Evolutionary conservation across 2,888 invertebrate species (phyloP).

Genomic region (Thelaira solivaga): DNA sequence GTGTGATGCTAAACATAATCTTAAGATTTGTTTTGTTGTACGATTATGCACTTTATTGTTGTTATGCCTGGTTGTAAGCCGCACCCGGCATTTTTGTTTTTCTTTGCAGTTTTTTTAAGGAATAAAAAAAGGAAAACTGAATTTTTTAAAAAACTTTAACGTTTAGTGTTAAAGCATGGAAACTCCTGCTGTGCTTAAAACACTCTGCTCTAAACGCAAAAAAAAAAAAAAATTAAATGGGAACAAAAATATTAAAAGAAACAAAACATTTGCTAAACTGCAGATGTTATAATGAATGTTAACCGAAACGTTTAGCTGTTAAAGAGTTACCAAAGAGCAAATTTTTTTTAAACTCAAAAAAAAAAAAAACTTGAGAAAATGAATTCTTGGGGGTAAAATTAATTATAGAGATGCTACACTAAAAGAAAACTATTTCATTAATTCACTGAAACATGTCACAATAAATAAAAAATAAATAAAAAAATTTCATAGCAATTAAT

Average conservation of each 20-base stretch:
- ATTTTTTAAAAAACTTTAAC: conserved; percentile 35
- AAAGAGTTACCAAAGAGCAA: conserved; percentile 18
- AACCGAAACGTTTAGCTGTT: conserved; percentile 24
- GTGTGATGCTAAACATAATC: conserved; percentile 59
- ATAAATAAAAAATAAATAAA: too few relatives aligned
- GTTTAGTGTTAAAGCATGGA: conserved; percentile 63
- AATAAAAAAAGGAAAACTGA: conserved; percentile 5
- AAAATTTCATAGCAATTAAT: too few relatives aligned
- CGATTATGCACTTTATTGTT: conserved; percentile 19
- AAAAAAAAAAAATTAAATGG: conserved; percentile 49
- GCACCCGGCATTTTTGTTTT: conserved; percentile 55
- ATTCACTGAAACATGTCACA: too few relatives aligned
- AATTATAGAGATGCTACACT: too few relatives aligned
- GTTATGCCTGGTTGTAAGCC: conserved; percentile 38
- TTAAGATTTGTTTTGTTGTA: conserved; percentile 43
- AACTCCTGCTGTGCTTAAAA: conserved; percentile 65
- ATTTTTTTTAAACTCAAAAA: too few relatives aligned
- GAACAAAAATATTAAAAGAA: conserved; percentile 23
- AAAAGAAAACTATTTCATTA: too few relatives aligned
- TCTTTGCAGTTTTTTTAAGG: conserved; percentile 9
- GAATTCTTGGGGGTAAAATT: too few relatives aligned
- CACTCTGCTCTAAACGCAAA: conserved; percentile 62
- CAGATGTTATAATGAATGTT: conserved; percentile 58
- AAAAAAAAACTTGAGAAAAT: too few relatives aligned
- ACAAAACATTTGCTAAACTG: conserved; percentile 54